phyloP scores from a whole-genome alignment of 2,113 vertebrate genomes.

The Ginglymostoma cirratum region DNA sequence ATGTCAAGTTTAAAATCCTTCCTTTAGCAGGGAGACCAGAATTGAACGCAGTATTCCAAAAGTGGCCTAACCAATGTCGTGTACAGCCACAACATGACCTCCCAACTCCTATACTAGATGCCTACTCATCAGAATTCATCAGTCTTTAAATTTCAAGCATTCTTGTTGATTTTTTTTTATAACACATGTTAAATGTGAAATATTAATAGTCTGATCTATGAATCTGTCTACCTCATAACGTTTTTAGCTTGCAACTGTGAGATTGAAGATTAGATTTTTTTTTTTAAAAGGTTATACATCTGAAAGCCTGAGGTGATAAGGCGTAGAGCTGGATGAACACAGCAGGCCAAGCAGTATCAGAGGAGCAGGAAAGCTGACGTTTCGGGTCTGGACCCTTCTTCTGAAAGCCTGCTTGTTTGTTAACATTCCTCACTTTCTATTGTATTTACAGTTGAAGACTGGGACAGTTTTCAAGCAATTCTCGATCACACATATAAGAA shows the following conservation, averaged over 20 bases:
- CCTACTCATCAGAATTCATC: background rate
- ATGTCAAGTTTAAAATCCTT: too few relatives aligned
- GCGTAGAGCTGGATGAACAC: too few relatives aligned
- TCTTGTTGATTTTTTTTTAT: background rate
- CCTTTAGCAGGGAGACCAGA: too few relatives aligned
- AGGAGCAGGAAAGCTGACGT: too few relatives aligned
- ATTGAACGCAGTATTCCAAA: too few relatives aligned
- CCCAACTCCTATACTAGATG: too few relatives aligned
- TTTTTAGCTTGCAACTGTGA: background rate
- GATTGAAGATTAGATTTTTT: background rate
- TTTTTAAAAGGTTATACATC: background rate
- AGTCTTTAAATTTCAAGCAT: background rate
- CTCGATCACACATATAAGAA: slow-evolving; percentile 96
- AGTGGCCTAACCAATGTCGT: too few relatives aligned
- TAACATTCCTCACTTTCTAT: slow-evolving; percentile 3
- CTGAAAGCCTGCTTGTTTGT: background rate
- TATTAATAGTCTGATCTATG: background rate
- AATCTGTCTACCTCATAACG: background rate
- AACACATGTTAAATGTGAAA: background rate
- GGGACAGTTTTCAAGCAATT: slow-evolving; percentile 98
- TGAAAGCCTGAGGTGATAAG: background rate
- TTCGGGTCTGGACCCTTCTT: too few relatives aligned
- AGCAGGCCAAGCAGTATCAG: too few relatives aligned
- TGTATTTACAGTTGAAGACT: slow-evolving; percentile 82
- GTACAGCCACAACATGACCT: too few relatives aligned